Conservation (phyloP, 1,140 invertebrate genomes). For the Euwallacea fornicatus region DNA sequence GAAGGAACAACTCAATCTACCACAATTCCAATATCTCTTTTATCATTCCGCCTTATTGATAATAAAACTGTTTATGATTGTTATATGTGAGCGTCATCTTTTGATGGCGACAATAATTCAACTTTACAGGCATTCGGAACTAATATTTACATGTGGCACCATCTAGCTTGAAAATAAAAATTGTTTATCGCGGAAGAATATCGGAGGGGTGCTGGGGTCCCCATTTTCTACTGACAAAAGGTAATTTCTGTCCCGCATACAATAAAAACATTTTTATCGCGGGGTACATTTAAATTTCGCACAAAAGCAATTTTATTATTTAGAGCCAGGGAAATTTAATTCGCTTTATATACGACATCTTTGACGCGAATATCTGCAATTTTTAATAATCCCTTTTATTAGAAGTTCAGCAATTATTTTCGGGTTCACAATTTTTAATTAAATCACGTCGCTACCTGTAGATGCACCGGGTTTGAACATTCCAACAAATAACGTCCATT, state of each 20-base stretch:
- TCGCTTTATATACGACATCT: not conserved
- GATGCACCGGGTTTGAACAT: too few relatives aligned
- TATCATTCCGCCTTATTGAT: not conserved
- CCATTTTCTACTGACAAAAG: conserved; percentile 40
- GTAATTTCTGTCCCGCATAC: conserved; percentile 36
- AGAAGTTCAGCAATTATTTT: not conserved
- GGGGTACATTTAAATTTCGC: conserved; percentile 40
- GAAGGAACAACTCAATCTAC: too few relatives aligned
- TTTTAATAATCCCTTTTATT: conserved; percentile 1
- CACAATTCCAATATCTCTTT: not conserved
- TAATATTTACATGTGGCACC: conserved; percentile 31
- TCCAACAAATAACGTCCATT: not conserved
- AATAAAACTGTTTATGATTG: conserved; percentile 22
- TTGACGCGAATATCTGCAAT: not conserved
- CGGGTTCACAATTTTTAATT: not conserved
- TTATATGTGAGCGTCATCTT: conserved; percentile 11
- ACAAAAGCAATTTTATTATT: conserved; percentile 37
- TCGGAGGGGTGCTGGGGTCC: conserved; percentile 14
- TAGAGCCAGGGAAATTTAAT: conserved; percentile 13
- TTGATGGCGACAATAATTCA: conserved; percentile 22
- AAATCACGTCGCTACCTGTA: too few relatives aligned
- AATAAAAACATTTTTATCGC: conserved; percentile 42
- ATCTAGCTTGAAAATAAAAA: conserved; percentile 35
- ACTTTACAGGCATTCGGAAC: conserved; percentile 8
- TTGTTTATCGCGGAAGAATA: conserved; percentile 37